A percentile compares a stretch with the other conserved stretches of the same genome.
These are phyloP conservation scores for Nasonia oneida DNA, from an alignment of 2,888 invertebrate species.

Conservation along the genomic window DNA sequence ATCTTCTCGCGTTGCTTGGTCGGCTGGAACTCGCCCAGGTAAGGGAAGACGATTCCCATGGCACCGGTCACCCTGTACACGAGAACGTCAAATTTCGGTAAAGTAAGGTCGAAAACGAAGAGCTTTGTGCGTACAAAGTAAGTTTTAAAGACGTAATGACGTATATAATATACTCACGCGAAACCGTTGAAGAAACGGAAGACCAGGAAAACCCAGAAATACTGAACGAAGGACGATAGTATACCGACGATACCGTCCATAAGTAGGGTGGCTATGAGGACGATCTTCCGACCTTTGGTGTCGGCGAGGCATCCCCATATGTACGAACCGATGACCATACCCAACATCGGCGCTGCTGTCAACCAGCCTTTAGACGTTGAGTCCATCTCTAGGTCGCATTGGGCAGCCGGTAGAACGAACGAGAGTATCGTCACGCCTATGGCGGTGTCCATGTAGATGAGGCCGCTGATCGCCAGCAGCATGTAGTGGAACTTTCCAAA, in stretches of 20 bases:
- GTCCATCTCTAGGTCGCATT: conserved; percentile 79
- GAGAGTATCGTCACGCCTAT: conserved; percentile 80
- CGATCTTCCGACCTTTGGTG: conserved; percentile 88
- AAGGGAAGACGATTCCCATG: conserved; percentile 91
- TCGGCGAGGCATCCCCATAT: conserved; percentile 93
- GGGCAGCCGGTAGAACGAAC: conserved; percentile 81
- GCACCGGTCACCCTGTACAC: conserved; percentile 87
- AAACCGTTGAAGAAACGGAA: conserved; percentile 90
- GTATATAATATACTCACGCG: conserved; percentile 82
- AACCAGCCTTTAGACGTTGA: conserved; percentile 79
- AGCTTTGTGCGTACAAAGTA: no score
- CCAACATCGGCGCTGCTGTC: conserved; percentile 78
- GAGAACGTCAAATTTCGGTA: neutral
- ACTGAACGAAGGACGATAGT: conserved; percentile 87
- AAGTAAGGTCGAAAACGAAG: neutral
- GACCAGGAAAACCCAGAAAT: conserved; percentile 86
- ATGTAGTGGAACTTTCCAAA: conserved; percentile 81
- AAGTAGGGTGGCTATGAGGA: conserved; percentile 86
- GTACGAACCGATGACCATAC: conserved; percentile 90
- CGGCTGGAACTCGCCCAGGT: conserved; percentile 90
- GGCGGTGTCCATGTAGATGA: conserved; percentile 82
- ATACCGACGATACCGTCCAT: conserved; percentile 88
- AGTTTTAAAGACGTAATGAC: neutral
- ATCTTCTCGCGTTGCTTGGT: conserved; percentile 89
- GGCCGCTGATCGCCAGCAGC: conserved; percentile 80